A percentile compares a stretch with the other conserved stretches of the same genome.
Evolutionary conservation across 2,888 invertebrate species (phyloP).

Genomic region (Thymelicus lineola): DNA sequence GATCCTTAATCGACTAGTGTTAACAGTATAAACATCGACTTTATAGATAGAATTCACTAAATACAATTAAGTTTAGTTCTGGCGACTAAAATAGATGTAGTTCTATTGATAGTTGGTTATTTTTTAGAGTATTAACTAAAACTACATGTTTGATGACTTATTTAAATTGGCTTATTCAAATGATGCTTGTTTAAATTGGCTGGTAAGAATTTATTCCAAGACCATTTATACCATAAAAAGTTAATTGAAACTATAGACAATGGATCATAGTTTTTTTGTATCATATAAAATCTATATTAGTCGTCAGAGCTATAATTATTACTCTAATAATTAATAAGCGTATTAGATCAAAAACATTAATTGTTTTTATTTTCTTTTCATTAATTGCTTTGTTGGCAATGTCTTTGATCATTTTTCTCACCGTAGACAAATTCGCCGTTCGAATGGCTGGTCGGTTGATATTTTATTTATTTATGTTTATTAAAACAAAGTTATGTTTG

Average conservation of each 20-base stretch:
- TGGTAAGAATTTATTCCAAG: too few species aligned
- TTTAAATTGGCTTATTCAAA: too few species aligned
- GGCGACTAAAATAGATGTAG: constrained; percentile 17
- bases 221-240: background rate
- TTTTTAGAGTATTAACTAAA: background rate
- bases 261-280: background rate
- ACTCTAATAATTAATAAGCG: constrained; percentile 80
- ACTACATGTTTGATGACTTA: background rate
- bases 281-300: constrained; percentile 6
- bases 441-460: background rate
- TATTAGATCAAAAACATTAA: constrained; percentile 84
- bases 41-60: constrained; percentile 77
- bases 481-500: background rate
- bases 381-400: constrained; percentile 4
- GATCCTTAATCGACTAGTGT: constrained; percentile 34
- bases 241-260: background rate
- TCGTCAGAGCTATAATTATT: constrained; percentile 42
- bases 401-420: constrained; percentile 5
- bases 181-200: too few species aligned
- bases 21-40: constrained; percentile 70
- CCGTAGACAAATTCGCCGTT: background rate
- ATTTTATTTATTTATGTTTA: background rate
- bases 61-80: constrained; percentile 70
- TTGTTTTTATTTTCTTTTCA: constrained; percentile 64
- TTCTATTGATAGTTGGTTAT: background rate